phyloP scores from a whole-genome alignment of 2,888 invertebrate species.

The Zaprionus lineosus region DNA sequence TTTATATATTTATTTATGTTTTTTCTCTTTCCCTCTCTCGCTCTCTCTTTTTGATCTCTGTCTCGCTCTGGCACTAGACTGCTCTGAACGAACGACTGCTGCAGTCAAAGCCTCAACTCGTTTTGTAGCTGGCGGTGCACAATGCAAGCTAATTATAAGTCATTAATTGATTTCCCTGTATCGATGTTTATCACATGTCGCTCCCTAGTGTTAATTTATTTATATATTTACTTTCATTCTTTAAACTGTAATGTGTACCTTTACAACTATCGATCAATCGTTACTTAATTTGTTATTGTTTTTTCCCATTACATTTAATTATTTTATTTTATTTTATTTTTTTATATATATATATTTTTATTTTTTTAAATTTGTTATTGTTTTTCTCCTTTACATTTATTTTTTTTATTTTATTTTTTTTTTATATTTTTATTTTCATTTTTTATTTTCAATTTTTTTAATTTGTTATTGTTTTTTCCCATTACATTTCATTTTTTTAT shows the following conservation, averaged over 20 bases:
- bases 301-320: too few species aligned
- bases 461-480: too few species aligned
- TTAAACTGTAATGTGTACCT: too few species aligned
- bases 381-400: too few species aligned
- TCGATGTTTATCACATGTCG: slow-evolving; percentile 36
- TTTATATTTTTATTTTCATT: too few species aligned
- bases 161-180: slow-evolving; percentile 16
- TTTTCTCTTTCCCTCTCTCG: not conserved
- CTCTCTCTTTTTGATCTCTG: not conserved
- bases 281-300: slow-evolving; percentile 18
- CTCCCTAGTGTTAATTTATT: slow-evolving; percentile 52
- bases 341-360: too few species aligned
- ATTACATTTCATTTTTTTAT: too few species aligned
- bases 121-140: slow-evolving; percentile 47
- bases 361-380: too few species aligned
- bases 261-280: not conserved
- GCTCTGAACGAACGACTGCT: slow-evolving; percentile 76
- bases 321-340: too few species aligned
- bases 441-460: too few species aligned
- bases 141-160: slow-evolving; percentile 45
- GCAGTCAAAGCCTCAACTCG: slow-evolving; percentile 50
- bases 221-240: slow-evolving; percentile 24
- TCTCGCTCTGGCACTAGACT: slow-evolving; percentile 75
- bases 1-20: too few species aligned
- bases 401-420: too few species aligned